A percentile compares a stretch with the other conserved stretches of the same genome.
These are phyloP conservation scores for Sarcophilus harrisii DNA, from an alignment of 2,797 vertebrate species.

Conservation along the genomic window DNA sequence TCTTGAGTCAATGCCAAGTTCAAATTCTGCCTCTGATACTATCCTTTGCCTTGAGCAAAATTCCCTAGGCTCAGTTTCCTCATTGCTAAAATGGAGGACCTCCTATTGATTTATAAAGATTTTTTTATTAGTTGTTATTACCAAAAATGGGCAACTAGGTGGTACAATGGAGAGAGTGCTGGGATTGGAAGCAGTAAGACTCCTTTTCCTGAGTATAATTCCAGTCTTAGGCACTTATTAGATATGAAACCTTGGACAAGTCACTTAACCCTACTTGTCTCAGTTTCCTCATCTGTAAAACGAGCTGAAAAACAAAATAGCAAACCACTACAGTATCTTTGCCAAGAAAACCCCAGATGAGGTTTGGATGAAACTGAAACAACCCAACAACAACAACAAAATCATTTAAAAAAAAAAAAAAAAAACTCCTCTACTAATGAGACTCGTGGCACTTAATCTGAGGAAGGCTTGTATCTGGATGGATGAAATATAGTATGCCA, in stretches of 20 bases:
- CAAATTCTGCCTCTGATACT: not conserved
- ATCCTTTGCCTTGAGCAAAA: not conserved
- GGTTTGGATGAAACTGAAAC: not conserved
- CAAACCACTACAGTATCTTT: not conserved
- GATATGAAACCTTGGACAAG: not conserved
- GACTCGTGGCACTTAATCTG: not conserved
- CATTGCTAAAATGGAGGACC: not conserved
- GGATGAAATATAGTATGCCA: not conserved
- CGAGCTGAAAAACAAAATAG: not conserved
- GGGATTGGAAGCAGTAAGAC: not conserved
- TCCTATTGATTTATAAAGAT: not conserved
- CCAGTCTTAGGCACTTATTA: not conserved
- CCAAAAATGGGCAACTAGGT: not conserved
- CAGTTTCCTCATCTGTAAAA: not conserved
- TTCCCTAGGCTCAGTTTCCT: not conserved
- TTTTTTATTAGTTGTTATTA: not conserved
- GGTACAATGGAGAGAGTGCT: not conserved
- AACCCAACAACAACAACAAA: not conserved
- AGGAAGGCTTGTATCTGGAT: not conserved
- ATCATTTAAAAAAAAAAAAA: not conserved
- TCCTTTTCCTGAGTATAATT: not conserved
- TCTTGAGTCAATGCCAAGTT: not conserved
- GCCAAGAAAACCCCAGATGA: not conserved
- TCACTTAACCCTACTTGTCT: not conserved
- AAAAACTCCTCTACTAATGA: not conserved